Evolutionary conservation across 2,888 invertebrate species (phyloP).

Genomic region (Polylopha cassiicola): DNA sequence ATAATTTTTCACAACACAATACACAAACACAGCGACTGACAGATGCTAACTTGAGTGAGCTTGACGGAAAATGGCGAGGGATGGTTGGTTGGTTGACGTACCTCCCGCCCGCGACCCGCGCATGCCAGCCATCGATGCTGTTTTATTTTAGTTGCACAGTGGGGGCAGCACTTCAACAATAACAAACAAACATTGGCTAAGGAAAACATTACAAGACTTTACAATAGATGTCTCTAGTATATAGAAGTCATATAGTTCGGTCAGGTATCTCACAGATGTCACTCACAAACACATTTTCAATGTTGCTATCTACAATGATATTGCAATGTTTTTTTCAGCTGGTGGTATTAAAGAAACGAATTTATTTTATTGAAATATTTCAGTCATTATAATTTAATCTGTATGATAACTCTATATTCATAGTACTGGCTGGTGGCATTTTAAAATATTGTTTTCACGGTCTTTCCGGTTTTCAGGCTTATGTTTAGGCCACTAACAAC

Average conservation of each 20-base stretch:
- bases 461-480: no score
- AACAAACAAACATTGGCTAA: constrained; percentile 36
- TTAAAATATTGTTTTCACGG: no score
- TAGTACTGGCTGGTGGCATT: no score
- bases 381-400: no score
- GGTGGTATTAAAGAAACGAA: no score
- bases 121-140: constrained; percentile 47
- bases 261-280: constrained; percentile 1
- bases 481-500: no score
- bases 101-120: constrained; percentile 52
- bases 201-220: constrained; percentile 12
- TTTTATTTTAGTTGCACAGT: constrained; percentile 33
- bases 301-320: no score
- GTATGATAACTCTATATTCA: no score
- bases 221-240: constrained; percentile 37
- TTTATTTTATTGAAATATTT: no score
- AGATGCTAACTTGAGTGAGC: constrained; percentile 73
- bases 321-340: no score
- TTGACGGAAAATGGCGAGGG: constrained; percentile 75
- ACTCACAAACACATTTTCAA: no score
- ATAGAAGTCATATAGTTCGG: neutral
- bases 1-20: constrained; percentile 75
- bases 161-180: constrained; percentile 47
- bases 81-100: no score
- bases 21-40: constrained; percentile 77